phyloP scores from a whole-genome alignment of 2,888 invertebrate species.

The Exocentrus adspersus region DNA sequence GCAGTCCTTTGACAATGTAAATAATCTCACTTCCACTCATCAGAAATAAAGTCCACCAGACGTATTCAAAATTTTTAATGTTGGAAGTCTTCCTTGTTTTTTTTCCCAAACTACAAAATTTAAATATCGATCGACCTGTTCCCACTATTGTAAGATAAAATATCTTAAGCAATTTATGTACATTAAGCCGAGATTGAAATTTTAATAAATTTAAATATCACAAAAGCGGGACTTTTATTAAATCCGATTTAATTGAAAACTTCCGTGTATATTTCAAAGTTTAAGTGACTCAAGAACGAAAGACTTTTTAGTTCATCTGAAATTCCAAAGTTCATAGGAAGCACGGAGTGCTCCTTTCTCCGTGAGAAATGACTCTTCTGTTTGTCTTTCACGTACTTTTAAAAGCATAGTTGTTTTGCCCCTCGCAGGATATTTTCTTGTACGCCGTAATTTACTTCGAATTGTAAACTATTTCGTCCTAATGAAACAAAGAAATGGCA shows the following conservation, averaged over 20 bases:
- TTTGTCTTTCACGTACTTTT: background rate
- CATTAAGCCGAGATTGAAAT: no score
- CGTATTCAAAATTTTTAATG: no score
- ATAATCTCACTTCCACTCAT: no score
- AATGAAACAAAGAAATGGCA: background rate
- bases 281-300: conserved; percentile 1
- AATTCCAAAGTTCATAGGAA: background rate
- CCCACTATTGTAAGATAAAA: no score
- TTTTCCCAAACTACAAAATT: no score
- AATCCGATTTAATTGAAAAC: conserved; percentile 1
- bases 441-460: background rate
- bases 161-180: no score
- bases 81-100: no score
- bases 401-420: background rate
- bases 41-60: no score
- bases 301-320: background rate
- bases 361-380: background rate
- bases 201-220: background rate
- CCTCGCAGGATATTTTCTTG: background rate
- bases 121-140: no score
- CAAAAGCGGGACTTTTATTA: background rate
- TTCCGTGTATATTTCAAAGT: background rate
- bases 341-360: background rate
- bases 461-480: background rate
- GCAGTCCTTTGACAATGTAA: no score